These are phyloP conservation scores for Graptemys geographica DNA, from an alignment of 2,797 vertebrate species.

Conservation along the genomic window DNA sequence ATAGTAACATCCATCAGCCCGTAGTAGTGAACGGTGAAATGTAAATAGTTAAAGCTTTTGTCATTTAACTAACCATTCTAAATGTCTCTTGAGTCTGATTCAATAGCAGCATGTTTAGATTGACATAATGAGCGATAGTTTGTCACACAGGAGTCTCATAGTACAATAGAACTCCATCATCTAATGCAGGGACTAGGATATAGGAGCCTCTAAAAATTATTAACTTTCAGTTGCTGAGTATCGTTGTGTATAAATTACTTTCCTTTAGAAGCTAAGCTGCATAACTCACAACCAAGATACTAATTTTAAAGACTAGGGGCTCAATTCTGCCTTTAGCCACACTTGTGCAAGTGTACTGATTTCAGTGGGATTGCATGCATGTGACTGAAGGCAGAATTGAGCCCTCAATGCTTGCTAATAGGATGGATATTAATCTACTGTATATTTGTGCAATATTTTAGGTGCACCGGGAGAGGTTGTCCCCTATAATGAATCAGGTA, in stretches of 20 bases:
- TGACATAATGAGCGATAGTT: too few species aligned
- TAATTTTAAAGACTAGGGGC: not conserved
- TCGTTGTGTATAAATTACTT: not conserved
- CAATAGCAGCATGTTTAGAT: not conserved
- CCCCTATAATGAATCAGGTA: conserved; percentile 63
- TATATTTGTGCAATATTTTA: conserved; percentile 32
- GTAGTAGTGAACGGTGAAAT: not conserved
- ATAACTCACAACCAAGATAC: not conserved
- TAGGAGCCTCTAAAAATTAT: not conserved
- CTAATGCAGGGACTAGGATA: not conserved
- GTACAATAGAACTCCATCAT: not conserved
- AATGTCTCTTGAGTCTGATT: not conserved
- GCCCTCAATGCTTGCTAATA: not conserved
- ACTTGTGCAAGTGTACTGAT: not conserved
- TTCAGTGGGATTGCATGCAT: not conserved
- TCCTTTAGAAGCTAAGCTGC: not conserved
- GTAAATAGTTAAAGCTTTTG: not conserved
- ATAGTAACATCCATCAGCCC: not conserved
- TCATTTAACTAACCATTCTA: not conserved
- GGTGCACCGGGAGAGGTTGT: conserved; percentile 53
- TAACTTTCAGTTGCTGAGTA: not conserved
- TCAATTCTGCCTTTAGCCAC: not conserved
- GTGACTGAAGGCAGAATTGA: not conserved
- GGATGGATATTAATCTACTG: not conserved
- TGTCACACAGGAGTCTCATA: not conserved